Base-by-base conservation (phyloP, 1,140 invertebrate genomes). In the Bombyx mori region DNA sequence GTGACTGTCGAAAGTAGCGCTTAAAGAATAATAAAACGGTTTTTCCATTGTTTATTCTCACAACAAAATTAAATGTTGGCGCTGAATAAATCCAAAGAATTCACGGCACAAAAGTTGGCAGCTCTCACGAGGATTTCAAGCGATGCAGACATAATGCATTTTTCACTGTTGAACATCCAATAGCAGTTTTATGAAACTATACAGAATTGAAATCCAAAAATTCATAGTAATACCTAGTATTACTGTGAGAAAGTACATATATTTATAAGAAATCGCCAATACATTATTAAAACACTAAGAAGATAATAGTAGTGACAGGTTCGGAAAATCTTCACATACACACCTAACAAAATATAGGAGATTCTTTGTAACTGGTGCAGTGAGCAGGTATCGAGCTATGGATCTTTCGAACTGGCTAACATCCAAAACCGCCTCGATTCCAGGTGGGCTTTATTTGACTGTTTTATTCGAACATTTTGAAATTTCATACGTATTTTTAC, bases 401-500 rank as follows among this genome's bases (percentile, higher is more conserved):
- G 4, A 35, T 35, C 26, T 69, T 64, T 68, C 59, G 62, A 44
- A 63, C 69, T 74, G 72, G 72, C 69, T 56, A 46, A 44, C n/a
- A 52, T 74, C 69, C 71, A 74, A 71, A 42, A 55, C 60, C 56
- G 51, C 18, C 53, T 60, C 58, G 59, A 42, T 56, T 73, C 63
- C 72, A 75, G 61, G 61, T 61, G 66, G 61, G 57, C 55, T 56
- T 58, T 52, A 60, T 61, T 62, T 59, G 60, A 61, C 55, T 60
- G 61, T 72, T 72, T 66, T 68, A 69, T 69, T 62, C 62, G 54
- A 63, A 63, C 60, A 59, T 69, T 71, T 69, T 66, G 69, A 66
- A 77, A 66, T 68, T 57, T 60, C 53, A 61, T 59, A 67, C 69
- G 65, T 73, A 75, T 77, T 74, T 75, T 70, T 65, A 61, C 58